These are phyloP conservation scores for Balearica regulorum DNA, from an alignment of 2,797 vertebrate species.

Conservation along the genomic window DNA sequence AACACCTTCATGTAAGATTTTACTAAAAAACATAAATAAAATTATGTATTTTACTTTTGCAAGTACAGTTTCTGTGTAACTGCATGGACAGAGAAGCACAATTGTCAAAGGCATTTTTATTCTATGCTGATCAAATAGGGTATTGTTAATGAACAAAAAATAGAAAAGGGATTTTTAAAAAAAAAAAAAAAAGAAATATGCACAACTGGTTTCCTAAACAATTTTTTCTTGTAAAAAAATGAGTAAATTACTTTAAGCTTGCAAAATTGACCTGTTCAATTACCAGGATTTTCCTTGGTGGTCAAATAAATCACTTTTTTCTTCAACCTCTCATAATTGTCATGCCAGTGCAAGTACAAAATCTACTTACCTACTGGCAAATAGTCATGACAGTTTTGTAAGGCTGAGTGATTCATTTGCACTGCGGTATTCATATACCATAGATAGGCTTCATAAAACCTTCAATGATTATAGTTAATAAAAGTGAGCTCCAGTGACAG, in stretches of 20 bases:
- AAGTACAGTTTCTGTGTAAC: background rate
- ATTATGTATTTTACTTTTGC: background rate
- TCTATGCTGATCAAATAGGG: background rate
- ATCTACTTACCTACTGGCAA: constrained; percentile 16
- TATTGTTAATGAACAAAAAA: background rate
- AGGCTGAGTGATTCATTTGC: constrained; percentile 59
- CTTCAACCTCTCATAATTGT: background rate
- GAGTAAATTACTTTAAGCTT: background rate
- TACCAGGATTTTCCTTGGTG: background rate
- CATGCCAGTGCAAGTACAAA: constrained; percentile 23
- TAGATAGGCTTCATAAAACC: constrained; percentile 66
- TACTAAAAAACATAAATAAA: background rate
- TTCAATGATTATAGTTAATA: constrained; percentile 71
- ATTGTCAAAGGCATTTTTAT: background rate
- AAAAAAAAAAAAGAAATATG: background rate
- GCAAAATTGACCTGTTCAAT: background rate
- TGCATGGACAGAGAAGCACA: background rate
- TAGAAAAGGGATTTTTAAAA: background rate
- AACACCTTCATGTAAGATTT: background rate
- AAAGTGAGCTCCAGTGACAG: constrained; percentile 64
- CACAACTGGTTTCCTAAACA: background rate
- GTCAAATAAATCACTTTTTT: background rate
- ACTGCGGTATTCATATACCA: constrained; percentile 15
- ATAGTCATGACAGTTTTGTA: constrained; percentile 20
- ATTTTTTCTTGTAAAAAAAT: background rate